A percentile compares a stretch with the other conserved stretches of the same genome.
These are phyloP conservation scores for Vimba vimba DNA, from an alignment of 2,113 vertebrate genomes.

Conservation along the genomic window DNA sequence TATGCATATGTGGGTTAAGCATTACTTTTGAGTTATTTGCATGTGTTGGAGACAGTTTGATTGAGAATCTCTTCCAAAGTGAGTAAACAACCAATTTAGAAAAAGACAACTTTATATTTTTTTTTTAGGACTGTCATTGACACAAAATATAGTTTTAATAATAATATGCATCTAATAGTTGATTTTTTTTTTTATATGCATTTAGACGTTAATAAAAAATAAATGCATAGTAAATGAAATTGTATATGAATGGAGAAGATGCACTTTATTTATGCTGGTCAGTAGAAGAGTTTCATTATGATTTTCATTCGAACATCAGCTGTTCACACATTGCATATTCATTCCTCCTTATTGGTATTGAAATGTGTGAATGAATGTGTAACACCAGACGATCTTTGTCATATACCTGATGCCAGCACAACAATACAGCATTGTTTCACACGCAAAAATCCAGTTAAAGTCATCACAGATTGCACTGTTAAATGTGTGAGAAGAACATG, in stretches of 20 bases:
- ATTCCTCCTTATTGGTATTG: background rate
- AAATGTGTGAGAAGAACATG: background rate
- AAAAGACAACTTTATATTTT: background rate
- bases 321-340: background rate
- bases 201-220: background rate
- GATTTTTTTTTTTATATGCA: background rate
- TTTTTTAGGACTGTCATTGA: background rate
- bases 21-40: background rate
- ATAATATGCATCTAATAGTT: background rate
- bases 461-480: background rate
- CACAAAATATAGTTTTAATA: background rate
- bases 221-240: background rate
- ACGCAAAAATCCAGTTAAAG: background rate
- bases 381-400: background rate
- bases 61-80: background rate
- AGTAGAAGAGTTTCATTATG: background rate
- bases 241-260: background rate
- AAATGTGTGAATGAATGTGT: background rate
- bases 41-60: background rate
- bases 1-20: background rate
- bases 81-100: background rate
- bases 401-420: background rate
- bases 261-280: background rate
- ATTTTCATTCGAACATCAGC: background rate
- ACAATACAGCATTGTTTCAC: background rate